phyloP scores from a whole-genome alignment of 2,797 vertebrate species.

The Cossypha dichroa region DNA sequence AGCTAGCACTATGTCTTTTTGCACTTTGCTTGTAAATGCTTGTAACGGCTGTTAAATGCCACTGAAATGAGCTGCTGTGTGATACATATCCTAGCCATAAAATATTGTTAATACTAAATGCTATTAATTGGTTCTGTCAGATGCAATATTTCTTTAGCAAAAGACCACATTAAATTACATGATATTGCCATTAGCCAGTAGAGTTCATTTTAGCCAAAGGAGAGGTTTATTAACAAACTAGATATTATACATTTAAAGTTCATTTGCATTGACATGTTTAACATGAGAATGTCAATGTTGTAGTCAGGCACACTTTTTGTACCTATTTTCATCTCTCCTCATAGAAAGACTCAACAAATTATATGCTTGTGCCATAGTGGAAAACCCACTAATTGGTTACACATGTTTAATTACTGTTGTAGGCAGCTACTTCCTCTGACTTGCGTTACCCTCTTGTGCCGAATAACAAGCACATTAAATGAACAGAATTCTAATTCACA shows the following conservation, averaged over 20 bases:
- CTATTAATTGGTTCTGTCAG: constrained; percentile 61
- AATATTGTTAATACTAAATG: constrained; percentile 46
- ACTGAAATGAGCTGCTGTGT: background rate
- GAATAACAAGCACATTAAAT: constrained; percentile 81
- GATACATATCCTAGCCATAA: background rate
- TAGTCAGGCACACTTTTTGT: constrained; percentile 75
- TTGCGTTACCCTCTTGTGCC: constrained; percentile 84
- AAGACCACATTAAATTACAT: constrained; percentile 61
- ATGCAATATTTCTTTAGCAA: constrained; percentile 65
- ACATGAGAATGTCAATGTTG: constrained; percentile 73
- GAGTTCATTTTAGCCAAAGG: constrained; percentile 63
- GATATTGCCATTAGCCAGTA: constrained; percentile 65
- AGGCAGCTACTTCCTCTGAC: constrained; percentile 92
- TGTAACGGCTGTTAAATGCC: background rate
- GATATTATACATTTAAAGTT: constrained; percentile 80
- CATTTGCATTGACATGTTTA: constrained; percentile 77
- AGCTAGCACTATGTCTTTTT: background rate
- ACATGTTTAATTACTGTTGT: constrained; percentile 98
- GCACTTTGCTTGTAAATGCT: background rate
- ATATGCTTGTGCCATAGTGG: constrained; percentile 89
- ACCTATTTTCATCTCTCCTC: constrained; percentile 80
- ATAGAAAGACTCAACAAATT: constrained; percentile 88
- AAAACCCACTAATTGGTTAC: constrained; percentile 94
- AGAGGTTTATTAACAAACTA: constrained; percentile 71
- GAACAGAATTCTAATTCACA: constrained; percentile 87